Evolutionary conservation across 2,113 vertebrate species (phyloP), one percentile per base, ranked within the genome.

Genomic region (Albula goreensis): DNA sequence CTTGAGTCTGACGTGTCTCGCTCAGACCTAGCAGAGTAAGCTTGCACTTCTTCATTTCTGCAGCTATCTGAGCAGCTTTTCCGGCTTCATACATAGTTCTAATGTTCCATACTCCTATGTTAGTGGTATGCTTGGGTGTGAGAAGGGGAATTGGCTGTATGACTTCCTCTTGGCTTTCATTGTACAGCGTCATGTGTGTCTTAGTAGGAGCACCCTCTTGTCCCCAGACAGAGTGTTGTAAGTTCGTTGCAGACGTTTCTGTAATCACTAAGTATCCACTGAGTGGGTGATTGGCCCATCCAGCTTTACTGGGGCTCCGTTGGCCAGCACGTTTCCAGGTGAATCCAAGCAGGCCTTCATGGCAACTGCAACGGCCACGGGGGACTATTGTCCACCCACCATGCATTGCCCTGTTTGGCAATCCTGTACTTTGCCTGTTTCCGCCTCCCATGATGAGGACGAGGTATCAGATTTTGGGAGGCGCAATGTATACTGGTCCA

Each of bases 131-230:
- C 50, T 19, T 79, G 74, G 52, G 57, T 25, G 11, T 74, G 6
- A 82, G 53, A 74, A 86, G 31, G 31, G 66, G 5, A 9, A 63
- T 83, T 9, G 10, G 80, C 5, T 2, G 13, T 86, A 50, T 41
- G 51, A 81, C 51, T 83, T 83, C 85, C 85, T 57, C 77, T 52
- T n/a, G 86, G 66, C 70, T 86, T 86, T 83, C 85, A 82, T 50
- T 7, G 19, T 57, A 52, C 17, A 1, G 63, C 4, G 12, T 86
- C 66, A 83, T 86, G 83, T 1, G 2, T n/a, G 51, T 22, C 50
- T 13, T 57, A 53, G 52, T 12, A 9, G 81, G 56, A 82, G 53
- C 53, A 50, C 52, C 25, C 9, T 31, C 4, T 56, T 15, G 19
- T 82, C 22, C n/a, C 51, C n/a, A 10, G 25, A 31, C n/a, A 13